Percentiles rank a stretch among this genome's conserved stretches.
phyloP scores from a whole-genome alignment of 2,797 vertebrate species.

The Squalus acanthias region DNA sequence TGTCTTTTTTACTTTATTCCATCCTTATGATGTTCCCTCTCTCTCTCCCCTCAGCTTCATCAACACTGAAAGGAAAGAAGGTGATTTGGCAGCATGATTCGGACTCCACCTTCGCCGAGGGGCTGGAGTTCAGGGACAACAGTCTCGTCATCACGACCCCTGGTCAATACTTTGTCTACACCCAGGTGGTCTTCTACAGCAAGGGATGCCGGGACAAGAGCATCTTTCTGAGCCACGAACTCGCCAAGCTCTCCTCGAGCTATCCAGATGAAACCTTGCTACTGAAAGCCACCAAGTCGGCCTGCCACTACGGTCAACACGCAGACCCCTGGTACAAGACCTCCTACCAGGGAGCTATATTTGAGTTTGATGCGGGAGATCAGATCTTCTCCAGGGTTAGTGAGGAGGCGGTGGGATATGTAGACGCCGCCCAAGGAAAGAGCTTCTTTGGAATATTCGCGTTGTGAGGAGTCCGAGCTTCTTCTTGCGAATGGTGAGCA shows the following conservation, averaged over 20 bases:
- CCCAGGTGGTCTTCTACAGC: conserved; percentile 5
- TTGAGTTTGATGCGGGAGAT: conserved; percentile 49
- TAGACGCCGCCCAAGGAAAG: background rate
- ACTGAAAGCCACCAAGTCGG: conserved; percentile 51
- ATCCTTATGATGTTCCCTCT: background rate
- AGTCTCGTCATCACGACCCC: background rate
- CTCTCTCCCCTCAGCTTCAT: background rate
- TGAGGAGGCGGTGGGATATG: background rate
- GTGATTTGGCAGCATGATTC: background rate
- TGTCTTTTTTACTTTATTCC: background rate
- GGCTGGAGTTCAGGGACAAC: background rate
- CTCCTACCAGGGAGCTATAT: conserved; percentile 54
- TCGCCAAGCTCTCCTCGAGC: conserved; percentile 44
- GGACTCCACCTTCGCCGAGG: background rate
- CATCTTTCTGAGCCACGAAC: conserved; percentile 48
- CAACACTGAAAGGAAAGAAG: rapidly evolving
- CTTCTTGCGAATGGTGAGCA: background rate
- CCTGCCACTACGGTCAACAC: conserved; percentile 38
- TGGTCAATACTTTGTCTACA: background rate
- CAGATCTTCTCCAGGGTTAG: conserved; percentile 45
- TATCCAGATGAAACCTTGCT: conserved; percentile 40
- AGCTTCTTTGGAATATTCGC: conserved; percentile 21
- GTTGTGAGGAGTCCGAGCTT: background rate
- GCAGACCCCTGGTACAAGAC: conserved; percentile 47
- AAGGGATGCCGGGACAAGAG: background rate